Percentiles rank a stretch among this genome's conserved stretches.
phyloP scores from a whole-genome alignment of 2,888 invertebrate species.

The Nysson spinosus region DNA sequence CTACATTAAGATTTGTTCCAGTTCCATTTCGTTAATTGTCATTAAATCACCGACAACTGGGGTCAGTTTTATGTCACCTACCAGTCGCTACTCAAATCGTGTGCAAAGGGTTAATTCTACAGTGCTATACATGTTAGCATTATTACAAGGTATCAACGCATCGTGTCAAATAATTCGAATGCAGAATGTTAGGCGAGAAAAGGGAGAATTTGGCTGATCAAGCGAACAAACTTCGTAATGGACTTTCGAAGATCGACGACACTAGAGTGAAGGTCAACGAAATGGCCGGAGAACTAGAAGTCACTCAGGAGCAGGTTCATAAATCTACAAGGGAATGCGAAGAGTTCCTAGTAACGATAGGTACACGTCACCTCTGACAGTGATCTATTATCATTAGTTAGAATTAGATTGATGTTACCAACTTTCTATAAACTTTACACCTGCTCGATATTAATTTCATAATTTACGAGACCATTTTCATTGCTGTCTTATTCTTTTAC shows the following conservation, averaged over 20 bases:
- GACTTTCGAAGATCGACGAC: slow-evolving; percentile 92
- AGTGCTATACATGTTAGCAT: too few relatives aligned
- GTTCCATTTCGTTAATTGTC: too few relatives aligned
- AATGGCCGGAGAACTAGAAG: slow-evolving; percentile 90
- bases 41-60: too few relatives aligned
- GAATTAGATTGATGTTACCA: slow-evolving; percentile 34
- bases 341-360: slow-evolving; percentile 88
- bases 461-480: too few relatives aligned
- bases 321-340: slow-evolving; percentile 91
- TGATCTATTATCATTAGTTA: slow-evolving; percentile 43
- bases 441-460: slow-evolving; percentile 1
- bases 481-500: too few relatives aligned
- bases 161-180: too few relatives aligned
- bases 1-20: too few relatives aligned
- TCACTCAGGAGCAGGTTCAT: slow-evolving; percentile 86
- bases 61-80: too few relatives aligned
- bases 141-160: too few relatives aligned
- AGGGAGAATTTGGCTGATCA: slow-evolving; percentile 84
- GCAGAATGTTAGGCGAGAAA: slow-evolving; percentile 85
- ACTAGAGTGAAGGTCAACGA: slow-evolving; percentile 88
- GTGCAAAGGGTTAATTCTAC: too few relatives aligned
- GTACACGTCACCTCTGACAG: slow-evolving; percentile 42
- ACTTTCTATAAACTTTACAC: slow-evolving; percentile 2
- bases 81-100: too few relatives aligned
- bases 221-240: slow-evolving; percentile 89